phyloP scores from a whole-genome alignment of 2,797 vertebrate genomes.

The Sebastiscus albofasciatus region DNA sequence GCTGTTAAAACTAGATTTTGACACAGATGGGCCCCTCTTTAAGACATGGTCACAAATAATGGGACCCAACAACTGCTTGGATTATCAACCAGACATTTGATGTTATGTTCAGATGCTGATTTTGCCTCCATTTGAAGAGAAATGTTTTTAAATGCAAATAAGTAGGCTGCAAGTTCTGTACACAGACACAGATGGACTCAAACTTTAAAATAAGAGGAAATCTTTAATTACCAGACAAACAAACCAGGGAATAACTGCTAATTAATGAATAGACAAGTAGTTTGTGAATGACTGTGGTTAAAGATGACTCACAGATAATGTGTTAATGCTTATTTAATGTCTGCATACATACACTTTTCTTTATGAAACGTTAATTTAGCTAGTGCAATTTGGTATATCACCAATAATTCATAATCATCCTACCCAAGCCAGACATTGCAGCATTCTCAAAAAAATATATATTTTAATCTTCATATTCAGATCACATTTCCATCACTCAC shows the following conservation, averaged over 20 bases:
- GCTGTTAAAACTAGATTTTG: neutral
- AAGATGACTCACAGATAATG: neutral
- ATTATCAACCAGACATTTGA: neutral
- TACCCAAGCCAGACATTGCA: neutral
- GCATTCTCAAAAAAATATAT: neutral
- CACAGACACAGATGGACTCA: neutral
- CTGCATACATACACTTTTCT: neutral
- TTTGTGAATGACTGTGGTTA: neutral
- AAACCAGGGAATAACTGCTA: neutral
- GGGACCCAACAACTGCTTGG: too few species aligned
- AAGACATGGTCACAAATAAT: neutral
- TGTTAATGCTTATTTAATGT: neutral
- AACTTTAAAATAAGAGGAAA: neutral
- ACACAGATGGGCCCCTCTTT: neutral
- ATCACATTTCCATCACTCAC: conserved; percentile 33
- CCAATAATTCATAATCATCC: neutral
- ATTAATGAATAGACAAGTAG: neutral
- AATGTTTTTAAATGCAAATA: neutral
- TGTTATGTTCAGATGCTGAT: neutral
- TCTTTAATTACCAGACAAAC: neutral
- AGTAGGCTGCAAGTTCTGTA: neutral
- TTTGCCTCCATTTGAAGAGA: neutral
- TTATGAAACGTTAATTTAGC: neutral
- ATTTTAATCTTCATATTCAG: conserved; percentile 12
- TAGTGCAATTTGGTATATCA: neutral